phyloP scores from a whole-genome alignment of 2,797 vertebrate genomes.

The Pantherophis alleghaniensis region DNA sequence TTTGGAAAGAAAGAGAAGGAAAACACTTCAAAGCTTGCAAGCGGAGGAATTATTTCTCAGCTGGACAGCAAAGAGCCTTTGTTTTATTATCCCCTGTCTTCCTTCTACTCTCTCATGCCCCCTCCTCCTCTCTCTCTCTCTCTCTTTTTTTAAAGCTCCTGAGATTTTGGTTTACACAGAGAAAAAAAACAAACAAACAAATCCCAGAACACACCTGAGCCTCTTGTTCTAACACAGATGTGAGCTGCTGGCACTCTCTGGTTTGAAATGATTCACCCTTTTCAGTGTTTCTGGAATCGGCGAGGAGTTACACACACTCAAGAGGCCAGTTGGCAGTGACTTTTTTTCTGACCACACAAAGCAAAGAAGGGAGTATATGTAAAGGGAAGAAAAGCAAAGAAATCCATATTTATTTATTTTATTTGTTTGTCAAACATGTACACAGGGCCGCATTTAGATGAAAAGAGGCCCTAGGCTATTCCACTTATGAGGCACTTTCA shows the following conservation, averaged over 20 bases:
- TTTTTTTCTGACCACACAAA: neutral
- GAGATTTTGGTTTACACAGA: neutral
- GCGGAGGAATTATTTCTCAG: conserved; percentile 13
- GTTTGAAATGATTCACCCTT: neutral
- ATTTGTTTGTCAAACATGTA: too few species aligned
- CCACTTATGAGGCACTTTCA: too few species aligned
- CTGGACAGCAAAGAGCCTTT: neutral
- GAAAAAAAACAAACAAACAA: too few species aligned
- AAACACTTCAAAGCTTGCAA: neutral
- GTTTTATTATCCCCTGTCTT: neutral
- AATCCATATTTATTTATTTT: neutral
- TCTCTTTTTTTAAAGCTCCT: conserved; percentile 72
- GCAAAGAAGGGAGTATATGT: neutral
- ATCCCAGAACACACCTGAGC: neutral
- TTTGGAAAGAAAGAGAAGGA: neutral
- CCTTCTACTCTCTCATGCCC: conserved; percentile 58
- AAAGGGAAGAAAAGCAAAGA: neutral
- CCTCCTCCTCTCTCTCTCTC: conserved; percentile 45
- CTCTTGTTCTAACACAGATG: conserved; percentile 12
- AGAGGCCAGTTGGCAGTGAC: neutral
- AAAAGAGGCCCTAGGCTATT: too few species aligned
- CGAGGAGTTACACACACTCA: neutral
- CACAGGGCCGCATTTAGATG: too few species aligned
- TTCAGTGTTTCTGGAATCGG: neutral
- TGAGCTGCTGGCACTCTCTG: neutral